Base-by-base conservation (phyloP, 1,140 invertebrate species). In the Ceratitis capitata region DNA sequence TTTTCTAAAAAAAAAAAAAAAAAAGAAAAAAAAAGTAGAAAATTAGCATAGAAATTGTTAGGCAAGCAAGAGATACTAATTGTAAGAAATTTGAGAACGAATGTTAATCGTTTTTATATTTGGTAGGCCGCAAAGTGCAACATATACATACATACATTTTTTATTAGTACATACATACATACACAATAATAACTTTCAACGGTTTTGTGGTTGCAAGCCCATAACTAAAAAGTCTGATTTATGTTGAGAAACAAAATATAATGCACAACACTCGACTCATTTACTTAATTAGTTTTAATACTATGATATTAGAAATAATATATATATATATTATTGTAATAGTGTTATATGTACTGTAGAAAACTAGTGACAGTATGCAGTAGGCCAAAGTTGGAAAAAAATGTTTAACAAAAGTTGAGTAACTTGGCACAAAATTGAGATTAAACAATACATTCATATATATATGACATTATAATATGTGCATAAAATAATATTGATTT, bases 101-200 rank as follows among this genome's bases (percentile, higher is more conserved):
- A 69, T 35, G 64, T 78, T 78, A 23, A 35, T 47, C 45, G 45
- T n/a, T 47, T 78, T 45, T 12, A 45, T 19, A 45, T 42, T 78
- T 45, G 64, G 19, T 45, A 78, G 69, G 69, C 69, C 69, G 69
- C 69, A 78, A 78, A 45, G 69, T 78, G 69, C 69, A 78, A 78
- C 6, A 78, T 45, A 78, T 78, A 78, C n/a, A n/a, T n/a, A n/a
- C n/a, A n/a, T n/a, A n/a, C n/a, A n/a, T n/a, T n/a, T n/a, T n/a
- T n/a, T n/a, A n/a, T n/a, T n/a, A n/a, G n/a, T n/a, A n/a, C n/a
- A n/a, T n/a, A n/a, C n/a, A n/a, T n/a, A n/a, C n/a, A 5, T 39
- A 78, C 23, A 78, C 32, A 78, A 23, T 42, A 78, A 45, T 78
- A 78, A 45, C 69, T 78, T 45, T 78, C 10, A 35, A 78, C 45